These are phyloP conservation scores for Caenorhabditis elegans DNA, from an alignment of 1,140 invertebrate species.

Conservation along the genomic window DNA sequence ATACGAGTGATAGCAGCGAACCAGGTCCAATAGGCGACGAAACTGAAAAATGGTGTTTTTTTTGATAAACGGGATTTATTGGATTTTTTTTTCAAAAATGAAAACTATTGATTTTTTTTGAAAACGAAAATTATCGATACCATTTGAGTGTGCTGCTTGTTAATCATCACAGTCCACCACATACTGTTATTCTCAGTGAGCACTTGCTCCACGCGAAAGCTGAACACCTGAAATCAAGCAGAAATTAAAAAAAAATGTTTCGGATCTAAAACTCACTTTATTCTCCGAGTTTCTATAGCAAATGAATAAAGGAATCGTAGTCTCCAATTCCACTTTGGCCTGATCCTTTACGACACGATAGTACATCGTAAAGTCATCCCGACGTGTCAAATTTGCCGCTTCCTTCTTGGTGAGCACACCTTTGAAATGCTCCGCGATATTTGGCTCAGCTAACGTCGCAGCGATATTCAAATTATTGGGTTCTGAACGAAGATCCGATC, in stretches of 20 bases:
- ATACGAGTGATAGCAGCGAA: slow-evolving; percentile 16
- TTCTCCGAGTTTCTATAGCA: neutral
- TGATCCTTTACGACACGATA: neutral
- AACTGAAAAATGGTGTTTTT: slow-evolving; percentile 5
- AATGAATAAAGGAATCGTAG: neutral
- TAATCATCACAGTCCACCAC: slow-evolving; percentile 5
- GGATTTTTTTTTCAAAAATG: too few species aligned
- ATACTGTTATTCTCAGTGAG: slow-evolving; percentile 14
- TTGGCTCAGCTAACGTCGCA: neutral
- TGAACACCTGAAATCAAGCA: neutral
- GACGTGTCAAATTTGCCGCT: neutral
- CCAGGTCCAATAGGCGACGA: neutral
- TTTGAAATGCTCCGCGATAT: neutral
- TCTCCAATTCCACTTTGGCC: neutral
- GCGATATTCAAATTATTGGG: neutral
- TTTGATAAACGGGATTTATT: too few species aligned
- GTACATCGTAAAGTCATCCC: neutral
- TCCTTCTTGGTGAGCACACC: neutral
- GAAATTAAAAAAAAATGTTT: neutral
- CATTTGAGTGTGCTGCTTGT: slow-evolving; percentile 3
- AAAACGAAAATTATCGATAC: neutral
- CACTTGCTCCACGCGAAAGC: slow-evolving; percentile 3
- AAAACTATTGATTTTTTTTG: too few species aligned
- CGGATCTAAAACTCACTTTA: neutral
- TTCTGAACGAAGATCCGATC: neutral